phyloP scores from a whole-genome alignment of 2,797 vertebrate species.

The Vipera ursinii region DNA sequence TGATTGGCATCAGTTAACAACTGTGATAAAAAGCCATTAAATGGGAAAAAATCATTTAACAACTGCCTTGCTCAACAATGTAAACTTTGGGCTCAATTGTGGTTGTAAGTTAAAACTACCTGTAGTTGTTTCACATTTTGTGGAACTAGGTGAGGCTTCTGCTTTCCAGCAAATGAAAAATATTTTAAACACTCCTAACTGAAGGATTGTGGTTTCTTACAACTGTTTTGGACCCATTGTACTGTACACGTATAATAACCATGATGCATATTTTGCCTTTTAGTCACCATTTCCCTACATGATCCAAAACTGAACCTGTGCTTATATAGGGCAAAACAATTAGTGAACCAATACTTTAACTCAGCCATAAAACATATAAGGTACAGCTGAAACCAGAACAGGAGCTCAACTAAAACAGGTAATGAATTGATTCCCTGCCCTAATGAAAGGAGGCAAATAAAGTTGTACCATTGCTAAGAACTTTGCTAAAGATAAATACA shows the following conservation, averaged over 20 bases:
- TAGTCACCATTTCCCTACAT: background rate
- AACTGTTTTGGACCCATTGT: background rate
- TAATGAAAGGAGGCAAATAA: background rate
- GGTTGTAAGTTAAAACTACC: background rate
- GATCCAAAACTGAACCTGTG: background rate
- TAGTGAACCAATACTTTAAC: background rate
- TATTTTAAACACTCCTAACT: background rate
- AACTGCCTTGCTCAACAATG: background rate
- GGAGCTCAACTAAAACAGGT: background rate
- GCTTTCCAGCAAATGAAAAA: background rate
- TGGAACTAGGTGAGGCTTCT: background rate
- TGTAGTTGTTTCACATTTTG: background rate
- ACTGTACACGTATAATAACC: background rate
- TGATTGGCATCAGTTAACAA: background rate
- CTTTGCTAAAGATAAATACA: background rate
- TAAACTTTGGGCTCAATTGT: background rate
- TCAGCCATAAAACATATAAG: background rate
- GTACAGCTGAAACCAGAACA: background rate
- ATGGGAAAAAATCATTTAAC: background rate
- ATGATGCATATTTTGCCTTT: background rate
- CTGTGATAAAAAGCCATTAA: background rate
- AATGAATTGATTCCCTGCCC: background rate
- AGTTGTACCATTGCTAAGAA: background rate
- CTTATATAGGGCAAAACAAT: background rate
- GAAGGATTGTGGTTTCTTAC: background rate